phyloP scores from a whole-genome alignment of 1,140 invertebrate species.

The Zaprionus davidi region DNA sequence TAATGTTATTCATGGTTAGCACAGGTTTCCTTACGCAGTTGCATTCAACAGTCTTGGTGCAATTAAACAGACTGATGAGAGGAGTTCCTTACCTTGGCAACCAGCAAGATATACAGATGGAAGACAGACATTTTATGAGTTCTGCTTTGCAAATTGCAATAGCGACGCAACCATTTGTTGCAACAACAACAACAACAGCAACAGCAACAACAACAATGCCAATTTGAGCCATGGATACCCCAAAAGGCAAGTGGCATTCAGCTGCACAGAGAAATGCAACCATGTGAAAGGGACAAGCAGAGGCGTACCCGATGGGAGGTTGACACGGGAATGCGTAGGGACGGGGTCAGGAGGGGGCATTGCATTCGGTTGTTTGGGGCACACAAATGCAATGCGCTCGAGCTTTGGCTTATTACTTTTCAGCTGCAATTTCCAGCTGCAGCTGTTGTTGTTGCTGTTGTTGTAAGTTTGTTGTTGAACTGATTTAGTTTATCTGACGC shows the following conservation, averaged over 20 bases:
- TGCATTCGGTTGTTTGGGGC: neutral
- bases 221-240: neutral
- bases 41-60: neutral
- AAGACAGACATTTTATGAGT: neutral
- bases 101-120: neutral
- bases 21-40: neutral
- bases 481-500: slow-evolving; percentile 16
- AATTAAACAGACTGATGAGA: neutral
- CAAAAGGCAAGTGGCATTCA: neutral
- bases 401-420: slow-evolving; percentile 20
- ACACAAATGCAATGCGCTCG: neutral
- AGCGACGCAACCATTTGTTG: slow-evolving; percentile 8
- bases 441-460: neutral
- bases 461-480: slow-evolving; percentile 1
- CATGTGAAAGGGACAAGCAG: neutral
- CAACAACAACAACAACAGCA: neutral
- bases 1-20: no score
- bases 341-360: neutral
- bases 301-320: neutral
- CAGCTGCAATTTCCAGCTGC: neutral
- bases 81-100: neutral
- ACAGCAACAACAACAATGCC: neutral
- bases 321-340: neutral
- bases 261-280: neutral
- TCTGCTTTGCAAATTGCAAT: slow-evolving; percentile 3